A percentile compares a stretch with the other conserved stretches of the same genome.
Conservation (phyloP, 2,888 invertebrate species). For the Acanthosepion pharaonis region DNA sequence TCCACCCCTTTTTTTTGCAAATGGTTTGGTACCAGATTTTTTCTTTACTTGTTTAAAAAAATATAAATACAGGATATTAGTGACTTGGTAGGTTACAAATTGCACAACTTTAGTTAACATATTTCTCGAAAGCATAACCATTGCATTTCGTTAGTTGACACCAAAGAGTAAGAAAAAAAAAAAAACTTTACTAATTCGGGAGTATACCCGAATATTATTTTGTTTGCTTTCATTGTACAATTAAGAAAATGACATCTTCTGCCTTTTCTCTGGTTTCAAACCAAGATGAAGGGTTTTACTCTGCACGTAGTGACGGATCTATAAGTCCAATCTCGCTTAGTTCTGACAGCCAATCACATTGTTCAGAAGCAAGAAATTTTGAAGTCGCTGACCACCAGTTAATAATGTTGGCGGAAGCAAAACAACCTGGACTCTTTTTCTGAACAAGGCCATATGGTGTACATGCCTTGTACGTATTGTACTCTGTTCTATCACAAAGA, state of each 20-base stretch:
- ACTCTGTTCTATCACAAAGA: neutral
- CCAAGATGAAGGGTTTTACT: neutral
- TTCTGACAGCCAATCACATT: neutral
- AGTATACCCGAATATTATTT: neutral
- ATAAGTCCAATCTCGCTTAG: neutral
- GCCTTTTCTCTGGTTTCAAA: neutral
- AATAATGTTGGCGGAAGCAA: neutral
- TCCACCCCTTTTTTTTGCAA: too few relatives aligned
- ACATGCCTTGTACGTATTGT: neutral
- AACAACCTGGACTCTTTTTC: neutral
- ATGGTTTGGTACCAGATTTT: too few relatives aligned
- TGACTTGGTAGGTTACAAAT: too few relatives aligned
- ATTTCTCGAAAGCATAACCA: too few relatives aligned
- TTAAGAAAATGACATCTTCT: neutral
- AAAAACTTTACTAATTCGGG: neutral
- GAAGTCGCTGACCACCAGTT: neutral
- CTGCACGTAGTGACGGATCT: neutral
- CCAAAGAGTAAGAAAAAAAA: too few relatives aligned
- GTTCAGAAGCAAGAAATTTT: neutral
- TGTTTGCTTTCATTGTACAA: neutral
- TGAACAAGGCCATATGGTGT: conserved; percentile 37
- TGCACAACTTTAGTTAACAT: too few relatives aligned
- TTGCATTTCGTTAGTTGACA: too few relatives aligned
- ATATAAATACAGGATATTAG: too few relatives aligned
- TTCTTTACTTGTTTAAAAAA: too few relatives aligned